Percentiles rank a stretch among this genome's conserved stretches.
Conservation (phyloP, 2,113 vertebrate genomes). For the Eulemur macaco region DNA sequence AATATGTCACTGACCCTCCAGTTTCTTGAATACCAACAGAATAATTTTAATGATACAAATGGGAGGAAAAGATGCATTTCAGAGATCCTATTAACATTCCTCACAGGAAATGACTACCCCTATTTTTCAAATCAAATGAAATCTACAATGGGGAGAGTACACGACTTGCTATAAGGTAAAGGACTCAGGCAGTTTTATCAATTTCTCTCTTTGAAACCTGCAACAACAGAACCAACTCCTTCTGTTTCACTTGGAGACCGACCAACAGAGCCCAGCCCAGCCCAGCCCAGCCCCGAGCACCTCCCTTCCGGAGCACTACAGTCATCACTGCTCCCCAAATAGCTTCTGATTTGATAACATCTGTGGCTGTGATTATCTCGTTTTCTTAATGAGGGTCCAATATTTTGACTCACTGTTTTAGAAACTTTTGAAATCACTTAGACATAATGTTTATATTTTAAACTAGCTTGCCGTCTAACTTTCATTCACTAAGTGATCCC, state of each 20-base stretch:
- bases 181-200: neutral
- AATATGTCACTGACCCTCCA: neutral
- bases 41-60: constrained; percentile 16
- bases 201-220: neutral
- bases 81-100: constrained; percentile 35
- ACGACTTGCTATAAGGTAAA: neutral
- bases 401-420: constrained; percentile 22
- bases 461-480: neutral
- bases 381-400: neutral
- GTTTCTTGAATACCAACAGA: constrained; percentile 37
- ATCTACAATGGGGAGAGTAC: neutral
- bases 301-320: neutral
- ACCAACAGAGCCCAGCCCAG: neutral
- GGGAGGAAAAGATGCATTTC: constrained; percentile 37
- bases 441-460: constrained; percentile 40
- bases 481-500: constrained; percentile 36
- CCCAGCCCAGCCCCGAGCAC: rapidly evolving
- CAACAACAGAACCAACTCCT: neutral
- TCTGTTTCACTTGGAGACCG: neutral
- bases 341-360: neutral
- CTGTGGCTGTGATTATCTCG: neutral
- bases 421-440: constrained; percentile 20
- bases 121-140: constrained; percentile 45
- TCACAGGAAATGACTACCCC: neutral
- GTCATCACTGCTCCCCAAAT: neutral